Conservation (phyloP, 2,888 invertebrate species). For the Euzetes globulus region DNA sequence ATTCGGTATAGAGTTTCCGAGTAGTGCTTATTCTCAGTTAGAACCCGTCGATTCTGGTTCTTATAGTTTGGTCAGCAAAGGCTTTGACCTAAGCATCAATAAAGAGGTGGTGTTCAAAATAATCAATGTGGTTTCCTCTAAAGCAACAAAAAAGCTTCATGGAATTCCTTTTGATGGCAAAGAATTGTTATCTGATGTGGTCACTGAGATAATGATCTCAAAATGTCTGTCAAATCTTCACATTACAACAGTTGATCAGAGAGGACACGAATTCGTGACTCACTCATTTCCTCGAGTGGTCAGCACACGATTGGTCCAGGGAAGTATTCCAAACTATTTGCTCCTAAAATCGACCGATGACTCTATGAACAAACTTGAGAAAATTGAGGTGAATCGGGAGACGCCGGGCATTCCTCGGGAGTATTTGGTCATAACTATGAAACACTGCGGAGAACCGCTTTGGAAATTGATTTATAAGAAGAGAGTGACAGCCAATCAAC, state of each 20-base stretch:
- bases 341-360: slow-evolving; percentile 24
- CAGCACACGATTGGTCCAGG: slow-evolving; percentile 28
- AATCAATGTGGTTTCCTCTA: slow-evolving; percentile 33
- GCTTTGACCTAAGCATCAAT: slow-evolving; percentile 11
- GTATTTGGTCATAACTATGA: slow-evolving; percentile 35
- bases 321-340: slow-evolving; percentile 34
- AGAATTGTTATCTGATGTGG: slow-evolving; percentile 29
- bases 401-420: slow-evolving; percentile 18
- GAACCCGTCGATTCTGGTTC: slow-evolving; percentile 35
- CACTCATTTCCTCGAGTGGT: slow-evolving; percentile 31
- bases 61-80: slow-evolving; percentile 33
- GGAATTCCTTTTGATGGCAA: slow-evolving; percentile 13
- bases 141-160: neutral
- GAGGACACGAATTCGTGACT: slow-evolving; percentile 26
- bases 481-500: slow-evolving; percentile 24
- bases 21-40: neutral
- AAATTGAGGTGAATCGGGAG: slow-evolving; percentile 4
- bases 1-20: slow-evolving; percentile 26
- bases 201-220: slow-evolving; percentile 32
- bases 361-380: neutral
- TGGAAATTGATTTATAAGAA: slow-evolving; percentile 28
- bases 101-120: slow-evolving; percentile 35
- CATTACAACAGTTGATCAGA: neutral
- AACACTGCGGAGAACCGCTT: slow-evolving; percentile 33
- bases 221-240: slow-evolving; percentile 30